These are phyloP conservation scores for Vesta saturnalis DNA, from an alignment of 2,888 invertebrate genomes.

Conservation along the genomic window DNA sequence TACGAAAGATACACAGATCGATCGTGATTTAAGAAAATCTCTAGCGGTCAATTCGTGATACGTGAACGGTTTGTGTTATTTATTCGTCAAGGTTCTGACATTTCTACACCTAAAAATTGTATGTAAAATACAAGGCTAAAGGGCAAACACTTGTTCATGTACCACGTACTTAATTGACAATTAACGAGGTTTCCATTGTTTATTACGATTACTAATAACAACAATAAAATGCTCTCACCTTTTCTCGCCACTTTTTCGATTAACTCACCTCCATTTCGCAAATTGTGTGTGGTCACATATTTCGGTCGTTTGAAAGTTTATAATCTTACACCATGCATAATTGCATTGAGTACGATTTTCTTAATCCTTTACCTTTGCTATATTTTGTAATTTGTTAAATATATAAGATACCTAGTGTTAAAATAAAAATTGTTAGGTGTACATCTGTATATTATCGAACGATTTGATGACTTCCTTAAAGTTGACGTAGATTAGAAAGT, in stretches of 20 bases:
- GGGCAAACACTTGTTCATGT: conserved; percentile 29
- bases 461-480: too few relatives aligned
- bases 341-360: not conserved
- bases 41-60: conserved; percentile 35
- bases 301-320: not conserved
- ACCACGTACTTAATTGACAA: not conserved
- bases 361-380: not conserved
- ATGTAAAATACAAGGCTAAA: conserved; percentile 32
- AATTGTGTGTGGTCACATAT: conserved; percentile 1
- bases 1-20: not conserved
- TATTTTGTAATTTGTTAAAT: not conserved
- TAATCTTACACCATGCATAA: not conserved
- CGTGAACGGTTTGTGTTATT: conserved; percentile 37
- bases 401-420: too few relatives aligned
- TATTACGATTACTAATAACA: not conserved
- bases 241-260: not conserved
- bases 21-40: not conserved
- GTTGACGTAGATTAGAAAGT: too few relatives aligned
- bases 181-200: not conserved
- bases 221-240: not conserved
- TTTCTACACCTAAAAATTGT: conserved; percentile 31
- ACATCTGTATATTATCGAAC: too few relatives aligned
- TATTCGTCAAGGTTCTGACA: conserved; percentile 39
- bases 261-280: not conserved
- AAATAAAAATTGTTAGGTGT: too few relatives aligned